Conservation (phyloP, 2,888 invertebrate species). For the Ceratothoa steindachneri region DNA sequence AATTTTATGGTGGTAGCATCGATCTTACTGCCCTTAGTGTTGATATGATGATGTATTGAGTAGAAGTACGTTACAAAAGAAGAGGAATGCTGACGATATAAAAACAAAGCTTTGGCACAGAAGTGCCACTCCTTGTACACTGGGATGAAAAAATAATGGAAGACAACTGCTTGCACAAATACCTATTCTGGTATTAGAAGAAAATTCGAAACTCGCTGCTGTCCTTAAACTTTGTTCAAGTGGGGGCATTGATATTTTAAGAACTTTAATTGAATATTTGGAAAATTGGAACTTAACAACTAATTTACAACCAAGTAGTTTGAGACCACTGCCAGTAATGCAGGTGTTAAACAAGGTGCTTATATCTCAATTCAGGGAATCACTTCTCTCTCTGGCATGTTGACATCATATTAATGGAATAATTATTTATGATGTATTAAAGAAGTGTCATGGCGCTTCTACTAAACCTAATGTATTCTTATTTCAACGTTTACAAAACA, state of each 20-base stretch:
- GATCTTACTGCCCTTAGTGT: too few species aligned
- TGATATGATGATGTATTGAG: too few species aligned
- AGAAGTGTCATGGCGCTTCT: neutral
- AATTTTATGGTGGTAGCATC: too few species aligned
- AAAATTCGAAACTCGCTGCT: neutral
- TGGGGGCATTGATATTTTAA: neutral
- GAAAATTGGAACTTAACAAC: neutral
- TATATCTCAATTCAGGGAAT: neutral
- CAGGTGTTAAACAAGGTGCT: neutral
- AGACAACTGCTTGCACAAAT: too few species aligned
- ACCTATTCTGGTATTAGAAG: too few species aligned
- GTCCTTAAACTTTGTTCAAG: neutral
- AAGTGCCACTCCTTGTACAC: too few species aligned
- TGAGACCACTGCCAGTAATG: neutral
- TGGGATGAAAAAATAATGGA: too few species aligned
- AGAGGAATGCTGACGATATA: too few species aligned
- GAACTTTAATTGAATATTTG: too few species aligned
- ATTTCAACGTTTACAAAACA: neutral
- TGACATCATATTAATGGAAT: neutral
- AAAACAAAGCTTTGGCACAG: too few species aligned
- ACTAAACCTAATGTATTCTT: neutral
- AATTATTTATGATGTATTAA: neutral
- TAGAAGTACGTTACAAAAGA: too few species aligned
- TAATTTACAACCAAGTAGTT: neutral
- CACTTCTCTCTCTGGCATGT: neutral